Evolutionary conservation across 2,797 vertebrate species (phyloP).

Genomic region (Chelon auratus): DNA sequence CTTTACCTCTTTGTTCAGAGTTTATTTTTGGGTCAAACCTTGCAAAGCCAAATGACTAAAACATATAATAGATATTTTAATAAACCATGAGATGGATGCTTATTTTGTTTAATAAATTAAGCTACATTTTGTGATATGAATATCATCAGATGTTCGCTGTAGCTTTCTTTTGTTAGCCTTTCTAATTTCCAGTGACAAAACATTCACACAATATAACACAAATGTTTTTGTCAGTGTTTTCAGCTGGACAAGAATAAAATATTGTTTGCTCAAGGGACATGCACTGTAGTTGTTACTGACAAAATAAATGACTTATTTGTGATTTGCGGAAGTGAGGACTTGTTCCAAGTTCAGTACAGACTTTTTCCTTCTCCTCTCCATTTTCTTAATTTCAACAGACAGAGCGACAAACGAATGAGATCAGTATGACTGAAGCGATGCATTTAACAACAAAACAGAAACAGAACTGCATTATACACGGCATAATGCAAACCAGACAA

Average conservation of each 20-base stretch:
- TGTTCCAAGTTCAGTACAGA: background rate
- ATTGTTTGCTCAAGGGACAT: background rate
- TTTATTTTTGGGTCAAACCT: slow-evolving; percentile 36
- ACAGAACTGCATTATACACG: no score
- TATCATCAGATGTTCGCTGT: no score
- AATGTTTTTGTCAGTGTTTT: background rate
- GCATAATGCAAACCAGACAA: no score
- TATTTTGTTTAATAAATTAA: slow-evolving; percentile 32
- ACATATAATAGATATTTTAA: background rate
- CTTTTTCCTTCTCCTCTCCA: no score
- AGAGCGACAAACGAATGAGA: no score
- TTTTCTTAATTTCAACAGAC: no score
- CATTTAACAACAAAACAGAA: no score
- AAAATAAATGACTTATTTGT: background rate
- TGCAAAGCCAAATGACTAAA: slow-evolving; percentile 33
- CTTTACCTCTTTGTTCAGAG: slow-evolving; percentile 4
- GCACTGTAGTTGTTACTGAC: background rate
- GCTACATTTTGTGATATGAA: background rate
- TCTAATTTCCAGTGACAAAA: background rate
- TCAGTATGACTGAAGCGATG: no score
- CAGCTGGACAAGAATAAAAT: background rate
- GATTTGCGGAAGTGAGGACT: no score
- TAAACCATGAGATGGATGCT: background rate
- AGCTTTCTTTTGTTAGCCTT: background rate
- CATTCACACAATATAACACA: background rate